Percentiles rank a stretch among this genome's conserved stretches.
phyloP scores from a whole-genome alignment of 1,140 invertebrate genomes.

The Platorchestia sp. region DNA sequence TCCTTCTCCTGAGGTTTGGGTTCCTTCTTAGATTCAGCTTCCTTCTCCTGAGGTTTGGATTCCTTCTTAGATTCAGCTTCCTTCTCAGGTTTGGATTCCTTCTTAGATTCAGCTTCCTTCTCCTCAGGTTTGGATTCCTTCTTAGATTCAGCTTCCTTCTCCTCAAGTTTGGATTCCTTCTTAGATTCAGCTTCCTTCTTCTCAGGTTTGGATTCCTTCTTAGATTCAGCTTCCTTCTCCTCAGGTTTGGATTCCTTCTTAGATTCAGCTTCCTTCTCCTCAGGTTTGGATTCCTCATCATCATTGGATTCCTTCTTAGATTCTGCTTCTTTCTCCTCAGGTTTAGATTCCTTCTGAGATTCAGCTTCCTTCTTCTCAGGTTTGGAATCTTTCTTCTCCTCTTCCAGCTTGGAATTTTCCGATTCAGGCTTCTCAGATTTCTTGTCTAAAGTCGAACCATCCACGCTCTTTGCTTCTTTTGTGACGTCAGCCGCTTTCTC shows the following conservation, averaged over 20 bases:
- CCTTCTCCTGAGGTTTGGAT: constrained; percentile 55
- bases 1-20: constrained; percentile 59
- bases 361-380: not conserved
- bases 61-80: constrained; percentile 55
- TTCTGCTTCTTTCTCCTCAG: not conserved
- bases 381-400: not conserved
- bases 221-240: constrained; percentile 57
- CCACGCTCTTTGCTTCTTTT: constrained; percentile 14
- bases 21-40: constrained; percentile 51
- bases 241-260: constrained; percentile 58
- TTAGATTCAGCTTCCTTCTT: constrained; percentile 58
- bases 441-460: too few species aligned
- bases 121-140: constrained; percentile 57
- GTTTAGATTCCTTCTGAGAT: not conserved
- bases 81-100: constrained; percentile 7
- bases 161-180: constrained; percentile 57
- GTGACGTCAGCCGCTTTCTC: constrained; percentile 9
- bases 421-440: not conserved
- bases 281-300: constrained; percentile 57
- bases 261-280: constrained; percentile 59
- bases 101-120: constrained; percentile 59
- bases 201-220: constrained; percentile 59
- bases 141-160: constrained; percentile 59
- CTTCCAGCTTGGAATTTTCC: not conserved
- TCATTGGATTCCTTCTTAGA: constrained; percentile 50